Percentiles rank a stretch among this genome's conserved stretches.
phyloP scores from a whole-genome alignment of 2,113 vertebrate species.

The Amphilophus citrinellus region DNA sequence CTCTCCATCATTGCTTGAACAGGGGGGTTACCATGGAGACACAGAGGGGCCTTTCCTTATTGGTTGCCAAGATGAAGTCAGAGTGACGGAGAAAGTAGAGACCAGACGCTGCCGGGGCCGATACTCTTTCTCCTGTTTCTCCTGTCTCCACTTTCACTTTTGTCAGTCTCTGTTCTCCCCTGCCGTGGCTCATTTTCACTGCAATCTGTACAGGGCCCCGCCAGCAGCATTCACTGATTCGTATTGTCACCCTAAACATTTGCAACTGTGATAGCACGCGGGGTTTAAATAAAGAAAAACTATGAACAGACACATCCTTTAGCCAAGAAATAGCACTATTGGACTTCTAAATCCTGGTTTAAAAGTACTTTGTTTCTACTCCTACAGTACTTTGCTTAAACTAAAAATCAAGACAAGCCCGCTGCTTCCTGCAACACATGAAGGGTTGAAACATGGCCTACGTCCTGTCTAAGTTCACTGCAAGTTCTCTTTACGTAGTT shows the following conservation, averaged over 20 bases:
- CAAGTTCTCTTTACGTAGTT: slow-evolving; percentile 1
- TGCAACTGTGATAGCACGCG: background rate
- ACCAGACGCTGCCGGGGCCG: slow-evolving; percentile 45
- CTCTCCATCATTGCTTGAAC: slow-evolving; percentile 69
- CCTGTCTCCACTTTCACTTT: slow-evolving; percentile 63
- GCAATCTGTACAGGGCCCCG: background rate
- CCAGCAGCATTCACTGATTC: background rate
- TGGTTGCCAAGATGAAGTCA: slow-evolving; percentile 67
- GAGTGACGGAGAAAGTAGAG: slow-evolving; percentile 66
- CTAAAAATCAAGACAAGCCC: background rate
- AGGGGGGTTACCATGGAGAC: slow-evolving; percentile 73
- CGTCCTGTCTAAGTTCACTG: background rate
- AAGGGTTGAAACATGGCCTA: background rate
- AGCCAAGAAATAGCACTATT: background rate
- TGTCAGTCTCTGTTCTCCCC: slow-evolving; percentile 17
- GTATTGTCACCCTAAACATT: background rate
- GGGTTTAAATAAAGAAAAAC: background rate
- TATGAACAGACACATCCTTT: background rate
- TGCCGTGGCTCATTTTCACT: background rate
- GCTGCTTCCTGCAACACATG: background rate
- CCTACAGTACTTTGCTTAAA: background rate
- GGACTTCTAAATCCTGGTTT: background rate
- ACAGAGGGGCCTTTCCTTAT: slow-evolving; percentile 62
- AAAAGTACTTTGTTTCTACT: background rate
- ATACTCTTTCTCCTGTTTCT: slow-evolving; percentile 58